A percentile compares a stretch with the other conserved stretches of the same genome.
Evolutionary conservation across 2,797 vertebrate genomes (phyloP).

Genomic region (Sebastes umbrosus): DNA sequence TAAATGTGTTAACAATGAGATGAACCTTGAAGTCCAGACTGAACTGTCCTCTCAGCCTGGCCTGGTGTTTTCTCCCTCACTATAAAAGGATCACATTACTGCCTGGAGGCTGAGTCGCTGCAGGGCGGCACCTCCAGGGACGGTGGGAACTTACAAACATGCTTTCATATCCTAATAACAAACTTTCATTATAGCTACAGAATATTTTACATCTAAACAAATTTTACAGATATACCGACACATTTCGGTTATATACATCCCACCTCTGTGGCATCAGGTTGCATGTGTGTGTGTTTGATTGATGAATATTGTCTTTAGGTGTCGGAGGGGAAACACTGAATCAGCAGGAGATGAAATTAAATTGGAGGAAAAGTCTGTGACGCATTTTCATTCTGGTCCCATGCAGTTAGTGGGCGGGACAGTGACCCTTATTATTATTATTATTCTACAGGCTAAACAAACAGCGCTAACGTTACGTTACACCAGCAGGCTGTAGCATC

Average conservation of each 20-base stretch:
- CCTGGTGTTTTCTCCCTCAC: neutral
- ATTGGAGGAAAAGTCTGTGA: constrained; percentile 61
- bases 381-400: constrained; percentile 73
- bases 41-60: neutral
- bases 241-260: neutral
- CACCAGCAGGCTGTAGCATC: neutral
- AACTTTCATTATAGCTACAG: neutral
- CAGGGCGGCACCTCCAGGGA: constrained; percentile 57
- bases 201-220: neutral
- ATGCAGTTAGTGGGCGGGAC: constrained; percentile 73
- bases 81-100: constrained; percentile 33
- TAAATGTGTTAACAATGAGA: neutral
- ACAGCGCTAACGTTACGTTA: constrained; percentile 29
- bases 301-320: neutral
- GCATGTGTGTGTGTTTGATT: neutral
- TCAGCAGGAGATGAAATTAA: constrained; percentile 1
- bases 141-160: neutral
- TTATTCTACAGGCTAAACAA: constrained; percentile 33
- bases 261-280: neutral
- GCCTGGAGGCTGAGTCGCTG: constrained; percentile 33
- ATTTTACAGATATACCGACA: no score
- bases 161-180: neutral
- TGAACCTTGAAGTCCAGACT: neutral
- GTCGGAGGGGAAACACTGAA: neutral
- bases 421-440: neutral